Evolutionary conservation across 2,888 invertebrate genomes (phyloP), one percentile per base, ranked within the genome.

Genomic region (Acrobasis suavella): DNA sequence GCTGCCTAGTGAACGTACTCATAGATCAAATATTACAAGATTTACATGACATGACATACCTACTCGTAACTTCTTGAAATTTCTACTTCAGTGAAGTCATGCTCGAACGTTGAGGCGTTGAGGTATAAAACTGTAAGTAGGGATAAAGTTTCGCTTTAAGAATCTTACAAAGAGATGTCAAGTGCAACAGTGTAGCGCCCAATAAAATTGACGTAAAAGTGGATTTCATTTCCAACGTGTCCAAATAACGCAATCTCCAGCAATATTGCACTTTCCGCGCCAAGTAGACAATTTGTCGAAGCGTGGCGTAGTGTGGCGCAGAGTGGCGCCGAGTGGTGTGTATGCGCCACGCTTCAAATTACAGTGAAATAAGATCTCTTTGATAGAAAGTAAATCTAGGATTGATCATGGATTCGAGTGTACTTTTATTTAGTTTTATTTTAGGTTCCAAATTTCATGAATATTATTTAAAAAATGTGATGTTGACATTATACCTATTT

Each of bases 201-300:
- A 51, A 59, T 38, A 52, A 58, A 65, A 63, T 54, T 63, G 63
- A 42, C 62, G 51, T 59, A 22, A 58, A 60, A 50, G 51, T 55
- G 46, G 54, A 65, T 62, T 62, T 62, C 56, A 54, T 59, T 62
- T 58, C 63, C 46, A 42, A 49, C 49, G 58, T 63, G 64, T 61
- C 59, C 66, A 63, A 64, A 66, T 63, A 64, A 58, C 54, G 55
- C 52, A 32, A 59, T 50, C 39, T 60, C 16, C n/a, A 59, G 66
- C 64, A 61, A 66, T 66, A 66, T 66, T 64, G 66, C 64, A 65
- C 56, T 63, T 59, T 49, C 54, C 58, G 60, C 56, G 17, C 56
- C 56, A 56, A 56, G 42, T 42, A 60, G 49, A 62, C 49, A 58
- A 58, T 56, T 22, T 22, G 1, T 59, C 59, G 55, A 55, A 38